These are phyloP conservation scores for Crotalus horridus DNA, from an alignment of 2,113 vertebrate species.

Conservation along the genomic window DNA sequence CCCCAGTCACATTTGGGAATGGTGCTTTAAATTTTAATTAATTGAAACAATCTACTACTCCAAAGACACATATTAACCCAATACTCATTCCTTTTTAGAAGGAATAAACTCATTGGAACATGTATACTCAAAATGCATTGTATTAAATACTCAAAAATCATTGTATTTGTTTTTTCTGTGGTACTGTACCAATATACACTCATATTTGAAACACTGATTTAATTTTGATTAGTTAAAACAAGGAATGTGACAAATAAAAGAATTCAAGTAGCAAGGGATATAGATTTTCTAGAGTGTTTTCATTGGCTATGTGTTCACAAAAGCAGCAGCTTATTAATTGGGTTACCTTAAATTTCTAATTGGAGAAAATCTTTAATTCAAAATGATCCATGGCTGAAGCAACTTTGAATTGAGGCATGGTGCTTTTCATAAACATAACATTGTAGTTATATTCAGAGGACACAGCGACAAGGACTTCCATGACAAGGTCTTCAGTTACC, in stretches of 20 bases:
- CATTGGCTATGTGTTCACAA: neutral
- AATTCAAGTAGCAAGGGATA: neutral
- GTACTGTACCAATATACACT: neutral
- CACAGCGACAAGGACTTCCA: neutral
- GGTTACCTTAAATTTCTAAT: neutral
- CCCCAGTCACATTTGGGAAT: neutral
- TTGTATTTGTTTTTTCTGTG: neutral
- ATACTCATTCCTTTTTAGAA: neutral
- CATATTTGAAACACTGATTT: neutral
- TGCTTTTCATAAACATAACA: neutral
- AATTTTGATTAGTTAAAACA: neutral
- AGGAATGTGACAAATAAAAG: neutral
- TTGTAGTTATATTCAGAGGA: neutral
- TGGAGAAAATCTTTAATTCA: neutral
- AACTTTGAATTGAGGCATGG: neutral
- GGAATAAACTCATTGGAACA: neutral
- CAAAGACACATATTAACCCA: neutral
- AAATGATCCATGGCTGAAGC: neutral
- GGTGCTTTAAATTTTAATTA: conserved; percentile 23
- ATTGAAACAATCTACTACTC: neutral
- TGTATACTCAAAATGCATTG: neutral
- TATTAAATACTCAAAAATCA: neutral
- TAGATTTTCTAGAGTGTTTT: neutral
- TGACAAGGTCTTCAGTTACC: neutral
- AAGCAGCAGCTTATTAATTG: neutral